Conservation (phyloP, 2,113 vertebrate genomes). For the Ariopsis seemanni region DNA sequence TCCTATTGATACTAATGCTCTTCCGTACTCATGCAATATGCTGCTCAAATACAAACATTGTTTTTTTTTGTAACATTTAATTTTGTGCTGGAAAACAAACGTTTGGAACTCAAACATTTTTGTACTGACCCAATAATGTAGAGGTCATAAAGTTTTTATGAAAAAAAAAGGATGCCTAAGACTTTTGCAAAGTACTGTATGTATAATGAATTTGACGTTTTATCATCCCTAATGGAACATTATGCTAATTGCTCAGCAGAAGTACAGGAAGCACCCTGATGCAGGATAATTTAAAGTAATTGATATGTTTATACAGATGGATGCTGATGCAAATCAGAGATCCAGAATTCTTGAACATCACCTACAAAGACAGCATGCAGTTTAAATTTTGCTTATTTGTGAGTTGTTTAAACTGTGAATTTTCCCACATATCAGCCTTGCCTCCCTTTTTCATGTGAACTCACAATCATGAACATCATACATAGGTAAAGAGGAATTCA, state of each 20-base stretch:
- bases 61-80: no score
- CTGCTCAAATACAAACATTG: no score
- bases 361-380: neutral
- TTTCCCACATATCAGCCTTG: neutral
- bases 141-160: no score
- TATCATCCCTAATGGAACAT: constrained; percentile 36
- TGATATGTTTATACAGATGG: constrained; percentile 7
- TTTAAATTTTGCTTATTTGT: neutral
- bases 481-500: neutral
- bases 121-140: no score
- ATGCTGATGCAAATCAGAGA: neutral
- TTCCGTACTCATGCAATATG: no score
- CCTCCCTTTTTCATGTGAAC: neutral
- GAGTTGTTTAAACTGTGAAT: neutral
- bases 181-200: no score
- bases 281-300: neutral
- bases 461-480: neutral
- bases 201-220: constrained; percentile 10
- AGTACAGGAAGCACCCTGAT: neutral
- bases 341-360: neutral
- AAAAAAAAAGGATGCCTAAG: no score
- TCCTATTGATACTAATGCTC: no score
- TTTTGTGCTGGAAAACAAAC: no score
- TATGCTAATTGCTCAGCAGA: constrained; percentile 12
- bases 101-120: no score